Base-by-base conservation (phyloP, 1,140 invertebrate species). In the Drosophila sechellia region DNA sequence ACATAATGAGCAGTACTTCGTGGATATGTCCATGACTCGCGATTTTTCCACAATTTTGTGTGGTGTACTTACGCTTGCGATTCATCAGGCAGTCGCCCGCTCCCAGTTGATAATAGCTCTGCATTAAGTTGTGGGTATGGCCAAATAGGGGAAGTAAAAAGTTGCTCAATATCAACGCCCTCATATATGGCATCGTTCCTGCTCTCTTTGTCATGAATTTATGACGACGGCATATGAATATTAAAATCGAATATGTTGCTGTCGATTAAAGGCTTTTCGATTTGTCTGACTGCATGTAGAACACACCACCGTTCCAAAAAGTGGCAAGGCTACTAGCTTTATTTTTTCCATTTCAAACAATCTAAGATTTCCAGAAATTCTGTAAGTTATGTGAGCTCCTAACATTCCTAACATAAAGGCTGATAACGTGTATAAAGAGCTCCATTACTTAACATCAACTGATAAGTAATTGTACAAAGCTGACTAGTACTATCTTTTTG, bases 211-310 rank as follows among this genome's bases (percentile, higher is more conserved):
- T 75, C 48, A 65, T 81, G 79, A 87, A 90, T 90, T 90, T 84
- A 90, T 90, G 79, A 83, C 81, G 80, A 75, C 79, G 80, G 74
- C 87, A 76, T 87, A 90, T 90, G 87, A 90, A 90, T 90, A 90
- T 90, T 90, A 90, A 90, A 90, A 90, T 90, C 87, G 83, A 90
- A 90, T 90, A 90, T 90, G 87, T 90, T 90, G 77, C 87, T 87
- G 87, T 87, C 87, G 87, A 90, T 90, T 90, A 90, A 90, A 90
- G 79, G 87, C 77, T 89, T 90, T 86, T 79, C 77, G 73, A 90
- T 79, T 68, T 83, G 78, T 76, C 53, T 70, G 69, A 64, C 65
- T 75, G 53, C 49, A 42, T 56, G 48, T 40, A 22, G 46, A 13
- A 45, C 48, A 68, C 59, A 43, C 0, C 11, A 12, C n/a, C 25